phyloP scores from a whole-genome alignment of 2,113 vertebrate species.

The Cathartes aura region DNA sequence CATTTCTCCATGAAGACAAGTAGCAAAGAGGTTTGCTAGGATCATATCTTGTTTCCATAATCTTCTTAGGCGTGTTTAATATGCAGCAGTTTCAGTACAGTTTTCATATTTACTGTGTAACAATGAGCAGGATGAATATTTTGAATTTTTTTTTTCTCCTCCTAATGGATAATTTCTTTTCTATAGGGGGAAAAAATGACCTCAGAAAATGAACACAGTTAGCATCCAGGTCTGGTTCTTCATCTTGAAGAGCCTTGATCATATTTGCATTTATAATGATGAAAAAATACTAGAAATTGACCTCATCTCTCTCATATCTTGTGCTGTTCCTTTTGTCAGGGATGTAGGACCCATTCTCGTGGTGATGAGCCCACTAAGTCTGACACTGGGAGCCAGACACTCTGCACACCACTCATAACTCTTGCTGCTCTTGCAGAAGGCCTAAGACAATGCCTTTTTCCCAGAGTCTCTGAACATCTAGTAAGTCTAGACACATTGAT shows the following conservation, averaged over 20 bases:
- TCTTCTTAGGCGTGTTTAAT: not conserved
- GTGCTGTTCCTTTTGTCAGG: not conserved
- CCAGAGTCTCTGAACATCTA: not conserved
- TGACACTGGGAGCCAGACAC: not conserved
- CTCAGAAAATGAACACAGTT: not conserved
- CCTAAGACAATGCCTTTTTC: not conserved
- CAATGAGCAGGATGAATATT: not conserved
- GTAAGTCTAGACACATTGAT: not conserved
- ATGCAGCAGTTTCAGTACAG: not conserved
- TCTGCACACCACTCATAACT: not conserved
- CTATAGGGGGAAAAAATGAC: fast-evolving
- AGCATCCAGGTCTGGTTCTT: not conserved
- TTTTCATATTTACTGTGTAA: not conserved
- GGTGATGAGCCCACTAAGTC: not conserved
- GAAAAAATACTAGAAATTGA: not conserved
- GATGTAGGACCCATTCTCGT: not conserved
- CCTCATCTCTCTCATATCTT: not conserved
- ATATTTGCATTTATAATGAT: not conserved
- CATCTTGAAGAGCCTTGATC: not conserved
- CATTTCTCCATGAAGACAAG: not conserved
- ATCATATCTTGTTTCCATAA: not conserved
- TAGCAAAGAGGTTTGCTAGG: not conserved
- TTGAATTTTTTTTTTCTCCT: not conserved
- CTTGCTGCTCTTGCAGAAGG: not conserved
- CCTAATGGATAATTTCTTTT: not conserved